phyloP scores from a whole-genome alignment of 2,888 invertebrate species.

The Malacosoma neustria region DNA sequence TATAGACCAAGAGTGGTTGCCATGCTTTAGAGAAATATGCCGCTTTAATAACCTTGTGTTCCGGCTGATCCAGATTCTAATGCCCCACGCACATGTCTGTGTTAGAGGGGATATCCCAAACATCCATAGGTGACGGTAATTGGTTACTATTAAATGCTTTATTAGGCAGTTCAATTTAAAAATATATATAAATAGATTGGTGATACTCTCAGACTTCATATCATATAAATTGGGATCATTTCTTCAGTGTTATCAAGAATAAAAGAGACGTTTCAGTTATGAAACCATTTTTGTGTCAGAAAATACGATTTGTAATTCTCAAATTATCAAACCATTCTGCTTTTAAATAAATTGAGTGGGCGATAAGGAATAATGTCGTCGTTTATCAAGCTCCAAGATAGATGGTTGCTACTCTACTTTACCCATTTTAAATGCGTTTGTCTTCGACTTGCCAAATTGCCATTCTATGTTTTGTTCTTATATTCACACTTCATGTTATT shows the following conservation, averaged over 20 bases:
- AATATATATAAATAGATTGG: too few relatives aligned
- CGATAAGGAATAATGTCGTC: slow-evolving; percentile 75
- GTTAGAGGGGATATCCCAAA: too few relatives aligned
- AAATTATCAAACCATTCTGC: slow-evolving; percentile 74
- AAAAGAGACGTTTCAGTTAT: slow-evolving; percentile 52
- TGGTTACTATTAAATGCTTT: too few relatives aligned
- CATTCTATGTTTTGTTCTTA: slow-evolving; percentile 61
- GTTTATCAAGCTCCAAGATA: slow-evolving; percentile 72
- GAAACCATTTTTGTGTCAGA: slow-evolving; percentile 65
- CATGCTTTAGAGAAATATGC: too few relatives aligned
- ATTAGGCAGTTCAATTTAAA: too few relatives aligned
- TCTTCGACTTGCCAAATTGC: slow-evolving; percentile 71
- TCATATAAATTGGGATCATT: slow-evolving; percentile 45
- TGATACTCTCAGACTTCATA: too few relatives aligned
- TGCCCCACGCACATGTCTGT: too few relatives aligned
- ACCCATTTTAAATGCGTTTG: slow-evolving; percentile 75
- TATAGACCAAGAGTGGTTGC: too few relatives aligned
- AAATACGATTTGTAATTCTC: slow-evolving; percentile 72
- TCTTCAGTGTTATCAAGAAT: slow-evolving; percentile 37
- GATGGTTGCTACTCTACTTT: slow-evolving; percentile 70
- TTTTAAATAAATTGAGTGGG: slow-evolving; percentile 75
- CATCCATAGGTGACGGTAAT: too few relatives aligned
- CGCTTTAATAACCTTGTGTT: too few relatives aligned
- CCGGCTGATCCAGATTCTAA: too few relatives aligned
- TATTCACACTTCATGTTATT: slow-evolving; percentile 35